Evolutionary conservation across 2,888 invertebrate genomes (phyloP).

Genomic region (Ramazzottius varieornatus): DNA sequence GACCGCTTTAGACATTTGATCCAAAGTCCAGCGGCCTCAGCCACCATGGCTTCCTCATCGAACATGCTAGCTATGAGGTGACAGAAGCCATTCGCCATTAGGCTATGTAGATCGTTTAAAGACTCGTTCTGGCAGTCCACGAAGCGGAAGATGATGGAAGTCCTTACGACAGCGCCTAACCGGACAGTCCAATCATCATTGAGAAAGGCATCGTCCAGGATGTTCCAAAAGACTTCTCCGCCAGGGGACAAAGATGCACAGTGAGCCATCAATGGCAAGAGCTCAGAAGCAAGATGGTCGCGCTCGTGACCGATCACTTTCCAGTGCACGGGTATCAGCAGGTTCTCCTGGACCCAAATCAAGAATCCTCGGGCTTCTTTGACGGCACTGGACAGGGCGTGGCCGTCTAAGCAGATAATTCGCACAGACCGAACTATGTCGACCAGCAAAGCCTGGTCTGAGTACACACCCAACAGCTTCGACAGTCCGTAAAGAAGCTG

Average conservation of each 20-base stretch:
- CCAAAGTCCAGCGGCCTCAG: constrained; percentile 68
- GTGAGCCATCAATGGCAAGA: constrained; percentile 54
- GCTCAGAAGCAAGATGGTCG: background rate
- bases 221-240: constrained; percentile 75
- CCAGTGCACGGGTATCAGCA: constrained; percentile 57
- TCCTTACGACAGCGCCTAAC: constrained; percentile 81
- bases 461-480: constrained; percentile 30
- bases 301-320: background rate
- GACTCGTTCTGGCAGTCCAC: constrained; percentile 35
- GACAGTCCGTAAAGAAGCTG: constrained; percentile 74
- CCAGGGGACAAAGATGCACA: constrained; percentile 79
- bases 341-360: constrained; percentile 82
- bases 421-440: constrained; percentile 72
- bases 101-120: constrained; percentile 28
- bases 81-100: constrained; percentile 82
- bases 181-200: constrained; percentile 59
- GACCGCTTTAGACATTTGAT: constrained; percentile 73
- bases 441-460: constrained; percentile 68
- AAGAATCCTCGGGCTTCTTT: constrained; percentile 71
- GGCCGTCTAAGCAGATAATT: constrained; percentile 67
- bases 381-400: constrained; percentile 58
- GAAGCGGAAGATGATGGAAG: constrained; percentile 67
- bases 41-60: constrained; percentile 76
- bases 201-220: constrained; percentile 82
- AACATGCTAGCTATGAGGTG: constrained; percentile 84